These are phyloP conservation scores for Limenitis arthemis DNA, from an alignment of 2,888 invertebrate species.

Conservation along the genomic window DNA sequence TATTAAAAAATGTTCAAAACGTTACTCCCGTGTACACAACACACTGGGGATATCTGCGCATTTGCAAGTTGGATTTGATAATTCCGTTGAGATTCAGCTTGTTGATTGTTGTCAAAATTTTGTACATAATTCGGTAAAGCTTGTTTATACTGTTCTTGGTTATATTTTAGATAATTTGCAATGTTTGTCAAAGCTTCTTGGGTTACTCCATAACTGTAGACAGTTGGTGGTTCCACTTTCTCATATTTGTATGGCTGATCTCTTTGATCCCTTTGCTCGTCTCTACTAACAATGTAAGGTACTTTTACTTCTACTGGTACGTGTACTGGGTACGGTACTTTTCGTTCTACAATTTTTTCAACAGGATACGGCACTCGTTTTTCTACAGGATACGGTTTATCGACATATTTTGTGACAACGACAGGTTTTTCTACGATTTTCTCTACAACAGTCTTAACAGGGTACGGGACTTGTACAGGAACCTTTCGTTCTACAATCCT, in stretches of 20 bases:
- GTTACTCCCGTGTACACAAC: too few relatives aligned
- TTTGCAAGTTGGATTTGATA: conserved; percentile 27
- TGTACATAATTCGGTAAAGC: conserved; percentile 19
- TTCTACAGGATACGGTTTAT: conserved; percentile 64
- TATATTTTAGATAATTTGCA: conserved; percentile 30
- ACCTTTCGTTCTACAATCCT: conserved; percentile 64
- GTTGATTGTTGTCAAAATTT: conserved; percentile 23
- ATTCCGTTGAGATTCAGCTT: conserved; percentile 27
- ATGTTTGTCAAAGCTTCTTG: conserved; percentile 26
- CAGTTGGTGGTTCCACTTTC: conserved; percentile 25
- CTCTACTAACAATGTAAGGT: conserved; percentile 55
- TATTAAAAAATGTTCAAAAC: too few relatives aligned
- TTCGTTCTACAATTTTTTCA: conserved; percentile 66
- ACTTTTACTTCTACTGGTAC: conserved; percentile 67
- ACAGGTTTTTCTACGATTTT: conserved; percentile 74
- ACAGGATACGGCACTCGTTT: conserved; percentile 58
- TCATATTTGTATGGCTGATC: conserved; percentile 38
- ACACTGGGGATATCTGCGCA: conserved; percentile 19
- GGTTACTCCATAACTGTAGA: conserved; percentile 27
- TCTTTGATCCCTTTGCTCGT: conserved; percentile 61
- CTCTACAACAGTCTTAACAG: conserved; percentile 61
- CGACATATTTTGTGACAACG: conserved; percentile 54
- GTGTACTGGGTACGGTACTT: conserved; percentile 70
- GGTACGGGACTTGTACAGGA: conserved; percentile 54
- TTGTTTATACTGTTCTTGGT: conserved; percentile 28